Base-by-base conservation (phyloP, 2,888 invertebrate species). In the Melinaea marsaeus region DNA sequence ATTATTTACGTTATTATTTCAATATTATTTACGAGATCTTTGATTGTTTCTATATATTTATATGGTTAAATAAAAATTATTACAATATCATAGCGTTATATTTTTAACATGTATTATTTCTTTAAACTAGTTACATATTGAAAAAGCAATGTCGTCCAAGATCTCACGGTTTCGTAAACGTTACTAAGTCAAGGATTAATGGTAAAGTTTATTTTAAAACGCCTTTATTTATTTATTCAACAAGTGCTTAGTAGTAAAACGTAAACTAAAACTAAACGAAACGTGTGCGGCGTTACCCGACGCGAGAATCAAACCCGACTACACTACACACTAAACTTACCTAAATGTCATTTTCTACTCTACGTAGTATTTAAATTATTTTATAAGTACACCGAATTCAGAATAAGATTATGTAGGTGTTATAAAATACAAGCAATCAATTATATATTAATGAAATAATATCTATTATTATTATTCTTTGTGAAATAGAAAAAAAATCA, bases 181-280 rank as follows among this genome's bases (percentile, higher is more conserved):
- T 78, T 83, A 83, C 84, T 77, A 82, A 84, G 85, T 83, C 85
- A 83, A 86, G 84, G 83, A 86, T 86, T 85, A 81, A 80, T 84
- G 80, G 81, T 79, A 71, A 75, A 81, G 88, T 88, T 89, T 89
- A 88, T 86, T 83, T 88, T 87, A 85, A 84, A 83, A 78, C 84
- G 77, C 71, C 78, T 84, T 76, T 88, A 88, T 89, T 89, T 89
- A 88, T 89, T 88, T 88, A 87, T 81, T 78, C 79, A 84, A 86
- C 86, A 86, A 88, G 88, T 89, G 86, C 85, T 89, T 85, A 85
- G 86, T 85, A 84, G 83, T 81, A 80, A 83, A 86, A 86, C 81
- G 84, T 86, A 85, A 86, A 86, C 86, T 69, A 69, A 65, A 67
- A 61, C 69, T 69, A 70, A 70, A 67, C 69, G 70, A 69, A 69